A percentile compares a stretch with the other conserved stretches of the same genome.
These are phyloP conservation scores for Nephrotoma guestfalica DNA, from an alignment of 2,888 invertebrate species.

Conservation along the genomic window DNA sequence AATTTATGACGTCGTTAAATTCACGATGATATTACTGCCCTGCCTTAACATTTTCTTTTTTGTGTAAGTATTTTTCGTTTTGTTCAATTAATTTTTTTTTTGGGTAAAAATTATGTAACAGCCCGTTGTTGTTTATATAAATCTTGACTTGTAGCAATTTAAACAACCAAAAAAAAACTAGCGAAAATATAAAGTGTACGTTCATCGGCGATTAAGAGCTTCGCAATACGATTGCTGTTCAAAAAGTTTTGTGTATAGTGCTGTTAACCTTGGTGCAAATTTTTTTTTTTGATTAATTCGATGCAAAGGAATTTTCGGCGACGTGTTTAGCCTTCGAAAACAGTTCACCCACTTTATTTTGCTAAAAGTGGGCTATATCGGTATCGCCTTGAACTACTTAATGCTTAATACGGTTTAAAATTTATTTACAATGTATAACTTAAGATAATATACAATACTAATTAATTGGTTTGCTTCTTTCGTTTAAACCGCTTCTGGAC, in stretches of 20 bases:
- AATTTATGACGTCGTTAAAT: neutral
- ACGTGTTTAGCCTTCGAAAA: neutral
- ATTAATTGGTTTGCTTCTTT: neutral
- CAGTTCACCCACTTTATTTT: neutral
- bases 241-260: neutral
- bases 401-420: neutral
- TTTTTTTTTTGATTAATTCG: neutral
- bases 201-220: neutral
- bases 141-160: neutral
- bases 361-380: neutral
- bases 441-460: neutral
- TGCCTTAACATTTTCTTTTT: neutral
- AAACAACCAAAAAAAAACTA: neutral
- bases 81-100: neutral
- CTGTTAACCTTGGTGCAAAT: neutral
- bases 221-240: neutral
- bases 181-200: neutral
- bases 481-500: slow-evolving; percentile 16
- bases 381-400: neutral
- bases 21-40: neutral
- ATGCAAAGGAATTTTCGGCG: neutral
- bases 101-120: neutral
- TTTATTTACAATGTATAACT: neutral
- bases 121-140: neutral
- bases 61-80: neutral